phyloP scores from a whole-genome alignment of 2,113 vertebrate species.

The Pantherophis guttatus region DNA sequence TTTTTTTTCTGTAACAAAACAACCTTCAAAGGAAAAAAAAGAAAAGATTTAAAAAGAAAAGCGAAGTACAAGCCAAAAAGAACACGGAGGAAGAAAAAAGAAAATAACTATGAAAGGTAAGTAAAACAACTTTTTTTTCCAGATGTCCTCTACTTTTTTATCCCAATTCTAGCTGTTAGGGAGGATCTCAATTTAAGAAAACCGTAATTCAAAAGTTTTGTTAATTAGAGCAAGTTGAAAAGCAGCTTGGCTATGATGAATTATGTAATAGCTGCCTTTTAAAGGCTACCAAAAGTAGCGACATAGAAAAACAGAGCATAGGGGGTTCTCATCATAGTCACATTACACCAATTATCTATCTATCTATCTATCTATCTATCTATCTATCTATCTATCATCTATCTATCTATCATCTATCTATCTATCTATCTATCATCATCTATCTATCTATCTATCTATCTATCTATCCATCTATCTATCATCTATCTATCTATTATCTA shows the following conservation, averaged over 20 bases:
- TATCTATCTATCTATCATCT: too few species aligned
- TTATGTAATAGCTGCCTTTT: background rate
- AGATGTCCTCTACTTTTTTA: background rate
- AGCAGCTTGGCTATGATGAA: background rate
- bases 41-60: background rate
- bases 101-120: background rate
- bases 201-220: background rate
- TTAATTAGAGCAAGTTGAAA: background rate
- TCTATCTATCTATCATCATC: too few species aligned
- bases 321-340: background rate
- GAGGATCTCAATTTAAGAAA: background rate
- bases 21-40: background rate
- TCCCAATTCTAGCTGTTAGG: background rate
- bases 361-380: background rate
- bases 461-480: too few species aligned
- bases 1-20: background rate
- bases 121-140: background rate
- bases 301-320: background rate
- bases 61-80: background rate
- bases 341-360: background rate
- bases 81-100: background rate
- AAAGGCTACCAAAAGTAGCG: fast-evolving
- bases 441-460: too few species aligned
- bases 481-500: too few species aligned
- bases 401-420: too few species aligned